Evolutionary conservation across 2,888 invertebrate species (phyloP).

Genomic region (Bruchidius siliquastri): DNA sequence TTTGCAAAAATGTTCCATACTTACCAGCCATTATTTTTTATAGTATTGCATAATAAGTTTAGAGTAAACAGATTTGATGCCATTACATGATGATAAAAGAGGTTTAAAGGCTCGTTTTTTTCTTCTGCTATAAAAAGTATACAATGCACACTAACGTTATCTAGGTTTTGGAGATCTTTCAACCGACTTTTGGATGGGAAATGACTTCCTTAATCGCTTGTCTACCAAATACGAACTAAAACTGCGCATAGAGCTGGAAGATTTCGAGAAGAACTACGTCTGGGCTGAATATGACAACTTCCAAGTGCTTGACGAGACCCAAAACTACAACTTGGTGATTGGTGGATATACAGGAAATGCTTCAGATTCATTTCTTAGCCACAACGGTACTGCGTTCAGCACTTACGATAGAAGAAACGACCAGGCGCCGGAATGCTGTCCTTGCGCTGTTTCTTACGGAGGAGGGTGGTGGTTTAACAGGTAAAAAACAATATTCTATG

Average conservation of each 20-base stretch:
- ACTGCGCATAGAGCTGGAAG: conserved; percentile 51
- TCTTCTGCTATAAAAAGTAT: too few relatives aligned
- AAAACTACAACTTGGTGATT: conserved; percentile 48
- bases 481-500: conserved; percentile 33
- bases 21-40: too few relatives aligned
- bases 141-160: too few relatives aligned
- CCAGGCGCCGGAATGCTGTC: conserved; percentile 50
- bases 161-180: conserved; percentile 51
- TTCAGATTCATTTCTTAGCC: conserved; percentile 52
- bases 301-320: conserved; percentile 40
- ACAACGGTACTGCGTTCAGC: conserved; percentile 51
- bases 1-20: too few relatives aligned
- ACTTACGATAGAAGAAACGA: conserved; percentile 51
- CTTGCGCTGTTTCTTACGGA: conserved; percentile 53
- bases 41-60: too few relatives aligned
- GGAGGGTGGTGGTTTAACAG: conserved; percentile 61
- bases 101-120: too few relatives aligned
- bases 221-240: conserved; percentile 44
- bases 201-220: conserved; percentile 52
- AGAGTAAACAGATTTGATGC: too few relatives aligned
- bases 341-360: conserved; percentile 51
- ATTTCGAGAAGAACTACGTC: conserved; percentile 47
- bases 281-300: conserved; percentile 52
- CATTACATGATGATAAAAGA: too few relatives aligned
- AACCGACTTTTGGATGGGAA: conserved; percentile 58